Base-by-base conservation (phyloP, 2,113 vertebrate species). In the Lepisosteus osseus region DNA sequence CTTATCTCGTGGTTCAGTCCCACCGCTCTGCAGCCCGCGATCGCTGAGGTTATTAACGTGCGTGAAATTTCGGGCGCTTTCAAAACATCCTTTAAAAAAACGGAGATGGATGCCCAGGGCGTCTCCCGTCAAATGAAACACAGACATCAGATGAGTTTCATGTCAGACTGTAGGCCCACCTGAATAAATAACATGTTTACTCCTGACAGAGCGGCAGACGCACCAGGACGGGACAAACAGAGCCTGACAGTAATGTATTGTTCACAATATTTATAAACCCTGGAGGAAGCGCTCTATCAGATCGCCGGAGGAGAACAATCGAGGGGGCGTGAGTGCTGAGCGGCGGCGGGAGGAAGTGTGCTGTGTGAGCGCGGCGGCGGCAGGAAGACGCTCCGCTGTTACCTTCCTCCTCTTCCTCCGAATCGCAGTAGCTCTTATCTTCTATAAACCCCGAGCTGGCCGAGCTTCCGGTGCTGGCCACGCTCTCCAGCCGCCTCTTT, bases 401-500 rank as follows among this genome's bases (percentile, higher is more conserved):
- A 96, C 95, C 95, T 92, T 98, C 95, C 86, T 98, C 95, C 76
- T 97, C 95, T 79, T 96, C 95, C 80, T 98, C 96, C 0, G 94
- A 95, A 80, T 98, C 95, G 0, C 95, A 95, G 86, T 96, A 97
- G 80, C 95, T 97, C 90, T 97, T 97, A 83, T 98, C 95, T 90
- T 98, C 96, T 78, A 96, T 91, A 74, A 98, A 98, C 66, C 96
- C 96, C 0, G 96, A 98, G 85, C 95, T 96, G 62, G 94, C 94
- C 0, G 95, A 97, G 79, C 95, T 98, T 77, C 94, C 95, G 0
- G 94, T 97, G 86, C 96, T 98, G 70, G 95, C 95, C 74, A 98
- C 94, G 0, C 95, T 98, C 90, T 97, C 95, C 4, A 98, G 87
- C 51, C 95, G 90, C 17, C 94, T 90, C 85, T 97, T 97, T 84